These are phyloP conservation scores for Drosophila heteroneura DNA, from an alignment of 2,888 invertebrate genomes.

Conservation along the genomic window DNA sequence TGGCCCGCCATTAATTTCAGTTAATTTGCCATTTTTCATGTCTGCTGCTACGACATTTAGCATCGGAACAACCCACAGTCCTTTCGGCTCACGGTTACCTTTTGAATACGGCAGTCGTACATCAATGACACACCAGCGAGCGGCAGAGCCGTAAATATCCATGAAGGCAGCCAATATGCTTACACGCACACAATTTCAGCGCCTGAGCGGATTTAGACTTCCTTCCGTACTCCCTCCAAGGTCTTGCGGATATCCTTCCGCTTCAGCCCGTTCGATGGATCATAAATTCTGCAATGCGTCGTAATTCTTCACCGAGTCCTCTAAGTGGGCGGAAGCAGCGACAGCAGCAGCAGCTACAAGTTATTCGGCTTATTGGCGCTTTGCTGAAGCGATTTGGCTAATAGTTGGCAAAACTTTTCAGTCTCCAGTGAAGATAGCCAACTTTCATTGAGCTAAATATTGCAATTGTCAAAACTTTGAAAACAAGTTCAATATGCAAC, in stretches of 20 bases:
- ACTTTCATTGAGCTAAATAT: constrained; percentile 63
- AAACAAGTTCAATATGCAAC: constrained; percentile 51
- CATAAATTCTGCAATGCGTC: constrained; percentile 70
- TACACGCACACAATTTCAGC: constrained; percentile 74
- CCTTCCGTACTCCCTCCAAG: constrained; percentile 21
- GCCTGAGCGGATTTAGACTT: constrained; percentile 57
- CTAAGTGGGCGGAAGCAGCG: constrained; percentile 18
- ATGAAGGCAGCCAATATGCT: constrained; percentile 74
- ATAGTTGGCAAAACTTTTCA: constrained; percentile 71
- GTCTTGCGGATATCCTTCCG: constrained; percentile 38
- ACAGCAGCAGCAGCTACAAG: constrained; percentile 59
- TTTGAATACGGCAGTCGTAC: constrained; percentile 64
- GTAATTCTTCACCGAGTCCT: constrained; percentile 64
- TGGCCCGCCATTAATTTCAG: constrained; percentile 75
- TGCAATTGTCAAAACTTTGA: constrained; percentile 67
- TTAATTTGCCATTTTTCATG: constrained; percentile 80
- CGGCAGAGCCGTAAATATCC: constrained; percentile 69
- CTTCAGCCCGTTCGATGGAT: constrained; percentile 64
- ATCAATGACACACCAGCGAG: constrained; percentile 70
- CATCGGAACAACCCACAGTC: constrained; percentile 8
- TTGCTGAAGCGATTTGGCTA: constrained; percentile 64
- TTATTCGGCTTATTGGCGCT: constrained; percentile 72
- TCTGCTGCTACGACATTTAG: constrained; percentile 61
- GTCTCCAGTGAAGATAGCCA: constrained; percentile 37
- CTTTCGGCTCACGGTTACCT: constrained; percentile 39